Percentiles rank a stretch among this genome's conserved stretches.
Evolutionary conservation across 2,797 vertebrate genomes (phyloP).

Genomic region (Acrocephalus scirpaceus): DNA sequence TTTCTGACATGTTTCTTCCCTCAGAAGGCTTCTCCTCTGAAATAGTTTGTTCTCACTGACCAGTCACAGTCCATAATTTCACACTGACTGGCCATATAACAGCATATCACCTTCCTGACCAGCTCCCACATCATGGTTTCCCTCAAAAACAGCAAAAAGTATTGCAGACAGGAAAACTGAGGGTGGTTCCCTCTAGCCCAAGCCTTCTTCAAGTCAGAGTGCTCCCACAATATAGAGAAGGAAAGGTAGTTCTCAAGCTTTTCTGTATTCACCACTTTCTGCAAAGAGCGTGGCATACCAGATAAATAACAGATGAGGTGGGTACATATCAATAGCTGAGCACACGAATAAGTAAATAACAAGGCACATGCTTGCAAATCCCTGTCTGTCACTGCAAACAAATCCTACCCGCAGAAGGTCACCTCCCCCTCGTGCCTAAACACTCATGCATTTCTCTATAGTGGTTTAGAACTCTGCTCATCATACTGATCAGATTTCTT

Average conservation of each 20-base stretch:
- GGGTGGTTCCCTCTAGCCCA: neutral
- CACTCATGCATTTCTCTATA: neutral
- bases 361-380: neutral
- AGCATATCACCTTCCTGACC: neutral
- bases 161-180: neutral
- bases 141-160: neutral
- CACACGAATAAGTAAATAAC: neutral
- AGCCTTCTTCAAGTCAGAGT: neutral
- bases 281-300: neutral
- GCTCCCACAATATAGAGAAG: neutral
- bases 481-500: neutral
- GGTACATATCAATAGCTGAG: neutral
- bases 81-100: neutral
- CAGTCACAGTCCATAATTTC: neutral
- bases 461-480: neutral
- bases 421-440: neutral
- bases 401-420: neutral
- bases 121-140: neutral
- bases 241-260: neutral
- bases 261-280: neutral
- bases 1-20: neutral
- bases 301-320: neutral
- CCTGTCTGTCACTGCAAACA: neutral
- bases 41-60: neutral
- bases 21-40: neutral